These are phyloP conservation scores for Polyergus mexicanus DNA, from an alignment of 1,140 invertebrate genomes.

Conservation along the genomic window DNA sequence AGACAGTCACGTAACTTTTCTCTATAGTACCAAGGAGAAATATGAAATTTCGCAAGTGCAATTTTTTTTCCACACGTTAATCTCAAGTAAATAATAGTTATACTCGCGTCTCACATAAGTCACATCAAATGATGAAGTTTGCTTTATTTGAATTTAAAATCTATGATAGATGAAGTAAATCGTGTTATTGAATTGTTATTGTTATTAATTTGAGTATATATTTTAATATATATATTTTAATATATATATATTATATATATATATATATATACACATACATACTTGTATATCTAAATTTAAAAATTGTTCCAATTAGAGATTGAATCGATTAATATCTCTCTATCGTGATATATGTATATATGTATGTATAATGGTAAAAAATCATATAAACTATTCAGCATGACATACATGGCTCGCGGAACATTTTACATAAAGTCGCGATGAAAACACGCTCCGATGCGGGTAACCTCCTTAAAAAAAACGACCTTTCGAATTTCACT, in stretches of 20 bases:
- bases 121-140: no score
- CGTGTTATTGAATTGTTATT: no score
- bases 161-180: no score
- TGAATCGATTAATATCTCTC: background rate
- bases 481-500: conserved; percentile 70
- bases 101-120: no score
- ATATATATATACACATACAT: background rate
- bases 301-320: background rate
- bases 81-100: background rate
- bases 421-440: conserved; percentile 42
- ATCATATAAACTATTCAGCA: conserved; percentile 3
- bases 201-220: background rate
- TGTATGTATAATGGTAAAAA: background rate
- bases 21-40: background rate
- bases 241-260: background rate
- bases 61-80: background rate
- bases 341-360: background rate
- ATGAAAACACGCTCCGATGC: conserved; percentile 23
- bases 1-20: no score
- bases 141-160: no score
- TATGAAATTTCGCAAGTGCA: background rate
- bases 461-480: conserved; percentile 64
- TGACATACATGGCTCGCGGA: conserved; percentile 29
- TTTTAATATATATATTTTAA: background rate
- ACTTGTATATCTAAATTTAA: background rate